These are phyloP conservation scores for Semaprochilodus insignis DNA, from an alignment of 2,797 vertebrate species.

Conservation along the genomic window DNA sequence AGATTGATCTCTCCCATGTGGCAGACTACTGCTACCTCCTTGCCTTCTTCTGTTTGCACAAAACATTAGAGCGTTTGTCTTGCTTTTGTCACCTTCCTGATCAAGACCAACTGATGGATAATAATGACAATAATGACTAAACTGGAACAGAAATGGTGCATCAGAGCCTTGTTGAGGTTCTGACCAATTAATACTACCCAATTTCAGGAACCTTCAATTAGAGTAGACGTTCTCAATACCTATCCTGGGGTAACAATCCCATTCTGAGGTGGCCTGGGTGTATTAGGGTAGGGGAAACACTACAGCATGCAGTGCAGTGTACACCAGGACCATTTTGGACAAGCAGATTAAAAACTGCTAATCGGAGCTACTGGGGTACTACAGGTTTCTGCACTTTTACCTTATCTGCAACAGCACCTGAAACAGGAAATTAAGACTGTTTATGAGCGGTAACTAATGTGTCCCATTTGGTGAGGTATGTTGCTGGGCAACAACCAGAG, in stretches of 20 bases:
- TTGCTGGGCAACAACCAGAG: background rate
- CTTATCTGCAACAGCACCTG: background rate
- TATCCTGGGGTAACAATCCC: background rate
- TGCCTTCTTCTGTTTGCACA: background rate
- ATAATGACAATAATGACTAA: background rate
- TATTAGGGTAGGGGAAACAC: background rate
- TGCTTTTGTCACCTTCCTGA: background rate
- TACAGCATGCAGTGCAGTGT: background rate
- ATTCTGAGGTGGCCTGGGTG: background rate
- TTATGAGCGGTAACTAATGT: background rate
- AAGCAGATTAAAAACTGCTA: background rate
- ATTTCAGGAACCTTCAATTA: background rate
- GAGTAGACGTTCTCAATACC: background rate
- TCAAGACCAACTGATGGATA: background rate
- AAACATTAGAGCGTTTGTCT: background rate
- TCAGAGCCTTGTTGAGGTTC: no score
- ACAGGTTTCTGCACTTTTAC: background rate
- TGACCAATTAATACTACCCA: background rate
- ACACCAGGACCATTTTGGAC: background rate
- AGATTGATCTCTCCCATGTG: background rate
- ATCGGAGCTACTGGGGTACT: background rate
- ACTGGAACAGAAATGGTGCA: no score
- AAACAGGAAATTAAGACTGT: background rate
- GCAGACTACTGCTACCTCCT: background rate
- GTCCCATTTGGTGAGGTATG: background rate